Base-by-base conservation (phyloP, 2,113 vertebrate genomes). In the Osmerus eperlanus region DNA sequence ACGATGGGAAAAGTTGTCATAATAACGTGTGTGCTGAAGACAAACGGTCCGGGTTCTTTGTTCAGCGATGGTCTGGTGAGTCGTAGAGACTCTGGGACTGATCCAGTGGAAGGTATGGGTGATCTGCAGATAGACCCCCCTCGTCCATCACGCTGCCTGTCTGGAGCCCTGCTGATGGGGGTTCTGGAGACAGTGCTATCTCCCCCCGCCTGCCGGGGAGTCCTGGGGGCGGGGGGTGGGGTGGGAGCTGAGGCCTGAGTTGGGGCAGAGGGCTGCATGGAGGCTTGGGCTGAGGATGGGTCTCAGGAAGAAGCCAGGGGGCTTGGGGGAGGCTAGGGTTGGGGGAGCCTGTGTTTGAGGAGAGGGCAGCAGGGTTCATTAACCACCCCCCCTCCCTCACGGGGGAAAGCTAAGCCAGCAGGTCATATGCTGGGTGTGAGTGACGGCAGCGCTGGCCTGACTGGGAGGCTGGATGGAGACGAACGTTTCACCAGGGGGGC, bases 111-210 rank as follows among this genome's bases (percentile, higher is more conserved):
- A 28, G 60, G 60, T 15, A 23, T 28, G 21, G 19, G 60, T 62
- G 60, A 73, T 41, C 23, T 71, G 51, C 41, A 23, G 59, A 52
- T 19, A 71, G 70, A 54, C 52, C 71, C 79, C 58, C 36, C 83
- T 80, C 60, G 25, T 62, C 25, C 47, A 41, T 79, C 78, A 60
- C 16, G 64, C 16, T 11, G 32, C 21, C 16, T 14, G 81, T 76
- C 82, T 29, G 61, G 14, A 67, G 51, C 54, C 51, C 11, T 81
- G 76, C 74, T 67, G 80, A 78, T 79, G 19, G 41, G 82, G 83
- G 81, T 83, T 85, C 81, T 78, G 88, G 86, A 89, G 89, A 90
- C 85, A 73, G 73, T 66, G 13, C 86, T 90, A 90, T 90, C 87
- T 90, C 72, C 16, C 67, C 73, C 56, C 69, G 73, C 18, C 52